Evolutionary conservation across 37 sponge, comb jelly and placozoan genomes (phyloP).

Genomic region (Halisarca cf. caerulea): DNA sequence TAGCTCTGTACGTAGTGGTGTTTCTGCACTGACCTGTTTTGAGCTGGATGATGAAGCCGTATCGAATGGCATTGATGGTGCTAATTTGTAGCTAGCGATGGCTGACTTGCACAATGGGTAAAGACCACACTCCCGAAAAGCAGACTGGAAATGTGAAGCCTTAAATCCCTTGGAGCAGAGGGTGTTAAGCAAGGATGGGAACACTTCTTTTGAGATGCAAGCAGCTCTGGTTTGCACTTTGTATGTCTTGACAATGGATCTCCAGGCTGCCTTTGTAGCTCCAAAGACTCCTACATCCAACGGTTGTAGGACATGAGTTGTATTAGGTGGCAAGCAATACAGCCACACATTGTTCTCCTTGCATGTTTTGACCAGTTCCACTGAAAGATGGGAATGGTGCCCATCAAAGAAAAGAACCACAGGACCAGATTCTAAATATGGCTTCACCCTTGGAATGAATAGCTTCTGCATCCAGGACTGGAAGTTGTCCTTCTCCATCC

Average conservation of each 20-base stretch:
- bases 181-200: conserved; percentile 33
- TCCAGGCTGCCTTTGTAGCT: conserved; percentile 53
- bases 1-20: conserved; percentile 19
- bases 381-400: conserved; percentile 30
- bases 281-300: conserved; percentile 61
- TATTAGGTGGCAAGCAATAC: conserved; percentile 59
- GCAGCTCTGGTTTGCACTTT: conserved; percentile 40
- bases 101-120: conserved; percentile 42
- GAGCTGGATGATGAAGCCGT: not conserved
- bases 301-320: conserved; percentile 53
- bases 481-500: conserved; percentile 45
- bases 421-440: not conserved
- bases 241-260: conserved; percentile 37
- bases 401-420: conserved; percentile 70
- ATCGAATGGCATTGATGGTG: conserved; percentile 22
- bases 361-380: conserved; percentile 9
- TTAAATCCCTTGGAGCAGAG: conserved; percentile 32
- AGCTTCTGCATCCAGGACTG: conserved; percentile 42
- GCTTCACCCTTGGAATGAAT: conserved; percentile 33
- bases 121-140: conserved; percentile 49
- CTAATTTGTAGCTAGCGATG: conserved; percentile 14
- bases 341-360: conserved; percentile 27
- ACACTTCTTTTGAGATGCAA: conserved; percentile 37
- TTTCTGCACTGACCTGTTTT: not conserved
- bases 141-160: conserved; percentile 25